Evolutionary conservation across 2,113 vertebrate genomes (phyloP).

Genomic region (Symphodus melops): DNA sequence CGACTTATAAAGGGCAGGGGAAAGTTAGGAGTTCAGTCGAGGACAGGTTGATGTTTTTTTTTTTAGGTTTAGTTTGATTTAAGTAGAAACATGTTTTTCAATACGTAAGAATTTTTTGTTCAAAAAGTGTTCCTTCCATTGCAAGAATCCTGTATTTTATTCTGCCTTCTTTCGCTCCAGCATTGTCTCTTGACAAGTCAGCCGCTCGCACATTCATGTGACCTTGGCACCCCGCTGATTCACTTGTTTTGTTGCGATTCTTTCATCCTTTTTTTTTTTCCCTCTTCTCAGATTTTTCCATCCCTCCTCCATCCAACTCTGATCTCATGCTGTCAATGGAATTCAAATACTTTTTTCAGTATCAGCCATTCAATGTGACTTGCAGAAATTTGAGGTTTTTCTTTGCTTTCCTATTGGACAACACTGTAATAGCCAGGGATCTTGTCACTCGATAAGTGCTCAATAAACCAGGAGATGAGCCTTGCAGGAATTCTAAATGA

Average conservation of each 20-base stretch:
- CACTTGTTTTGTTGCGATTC: slow-evolving; percentile 68
- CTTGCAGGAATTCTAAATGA: slow-evolving; percentile 38
- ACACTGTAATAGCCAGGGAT: slow-evolving; percentile 17
- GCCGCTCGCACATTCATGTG: slow-evolving; percentile 44
- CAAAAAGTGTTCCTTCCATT: background rate
- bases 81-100: background rate
- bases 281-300: slow-evolving; percentile 43
- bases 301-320: slow-evolving; percentile 49
- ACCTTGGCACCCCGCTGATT: slow-evolving; percentile 69
- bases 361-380: slow-evolving; percentile 42
- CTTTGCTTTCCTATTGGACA: slow-evolving; percentile 14
- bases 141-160: background rate
- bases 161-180: background rate
- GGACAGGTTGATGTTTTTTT: background rate
- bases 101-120: background rate
- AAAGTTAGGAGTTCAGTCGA: slow-evolving; percentile 31
- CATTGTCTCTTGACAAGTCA: slow-evolving; percentile 30
- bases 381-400: slow-evolving; percentile 36
- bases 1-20: slow-evolving; percentile 50
- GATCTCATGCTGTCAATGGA: slow-evolving; percentile 66
- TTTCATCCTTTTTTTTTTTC: slow-evolving; percentile 60
- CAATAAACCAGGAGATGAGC: slow-evolving; percentile 1
- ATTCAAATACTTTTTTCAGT: slow-evolving; percentile 45
- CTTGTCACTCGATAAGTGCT: slow-evolving; percentile 15
- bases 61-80: background rate